These are phyloP conservation scores for Imbricaverruca yamaguchii DNA, from an alignment of 2,888 invertebrate species.

Conservation along the genomic window DNA sequence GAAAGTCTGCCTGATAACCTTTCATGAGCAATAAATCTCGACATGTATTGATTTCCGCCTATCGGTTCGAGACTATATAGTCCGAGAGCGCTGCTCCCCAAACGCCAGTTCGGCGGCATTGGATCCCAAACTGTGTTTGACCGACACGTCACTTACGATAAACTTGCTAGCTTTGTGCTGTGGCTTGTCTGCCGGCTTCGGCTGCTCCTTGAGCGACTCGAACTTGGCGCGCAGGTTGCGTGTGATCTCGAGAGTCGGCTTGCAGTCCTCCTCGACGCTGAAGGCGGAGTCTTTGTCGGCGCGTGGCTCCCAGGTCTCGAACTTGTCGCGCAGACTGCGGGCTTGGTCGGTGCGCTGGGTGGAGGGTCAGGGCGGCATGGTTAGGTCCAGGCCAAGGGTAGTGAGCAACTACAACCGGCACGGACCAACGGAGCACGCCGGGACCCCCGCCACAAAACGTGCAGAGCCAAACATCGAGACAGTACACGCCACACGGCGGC, in stretches of 20 bases:
- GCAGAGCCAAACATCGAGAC: too few relatives aligned
- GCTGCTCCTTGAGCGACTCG: conserved; percentile 61
- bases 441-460: too few relatives aligned
- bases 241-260: conserved; percentile 58
- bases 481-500: too few relatives aligned
- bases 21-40: too few relatives aligned
- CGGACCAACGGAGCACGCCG: too few relatives aligned
- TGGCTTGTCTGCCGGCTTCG: not conserved
- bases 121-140: not conserved
- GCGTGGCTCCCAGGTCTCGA: conserved; percentile 67
- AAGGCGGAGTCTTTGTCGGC: not conserved
- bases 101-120: not conserved
- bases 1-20: too few relatives aligned
- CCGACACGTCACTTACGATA: not conserved
- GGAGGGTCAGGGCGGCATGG: not conserved
- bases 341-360: conserved; percentile 59
- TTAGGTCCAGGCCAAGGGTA: too few relatives aligned
- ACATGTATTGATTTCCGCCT: too few relatives aligned
- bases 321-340: conserved; percentile 72
- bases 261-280: conserved; percentile 39
- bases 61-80: too few relatives aligned
- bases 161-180: not conserved
- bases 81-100: too few relatives aligned
- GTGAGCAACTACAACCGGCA: too few relatives aligned
- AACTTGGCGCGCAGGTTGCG: conserved; percentile 73